Percentiles rank a stretch among this genome's conserved stretches.
Evolutionary conservation across 2,888 invertebrate species (phyloP).

Genomic region (Drosophila siamana): DNA sequence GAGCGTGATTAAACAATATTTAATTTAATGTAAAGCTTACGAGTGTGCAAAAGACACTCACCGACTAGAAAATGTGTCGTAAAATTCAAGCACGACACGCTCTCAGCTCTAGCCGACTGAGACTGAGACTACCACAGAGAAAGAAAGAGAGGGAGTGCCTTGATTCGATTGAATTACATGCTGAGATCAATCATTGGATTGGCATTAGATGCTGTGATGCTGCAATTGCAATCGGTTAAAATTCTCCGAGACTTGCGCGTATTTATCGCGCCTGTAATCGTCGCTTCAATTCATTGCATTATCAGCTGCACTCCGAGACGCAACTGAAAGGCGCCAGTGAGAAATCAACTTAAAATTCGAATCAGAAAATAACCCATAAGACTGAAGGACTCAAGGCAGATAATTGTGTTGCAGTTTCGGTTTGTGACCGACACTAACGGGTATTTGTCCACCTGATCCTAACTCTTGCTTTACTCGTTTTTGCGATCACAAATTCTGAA

Average conservation of each 20-base stretch:
- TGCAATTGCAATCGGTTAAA: slow-evolving; percentile 33
- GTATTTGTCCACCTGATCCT: slow-evolving; percentile 66
- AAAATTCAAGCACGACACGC: background rate
- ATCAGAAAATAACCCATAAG: background rate
- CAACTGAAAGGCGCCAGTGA: slow-evolving; percentile 33
- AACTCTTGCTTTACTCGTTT: slow-evolving; percentile 83
- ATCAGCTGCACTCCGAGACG: slow-evolving; percentile 73
- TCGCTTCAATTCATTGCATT: slow-evolving; percentile 80
- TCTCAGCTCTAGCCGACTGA: background rate
- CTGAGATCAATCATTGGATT: slow-evolving; percentile 43
- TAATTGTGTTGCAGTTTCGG: slow-evolving; percentile 84
- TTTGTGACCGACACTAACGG: slow-evolving; percentile 86
- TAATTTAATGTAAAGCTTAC: too few relatives aligned
- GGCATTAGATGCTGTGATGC: slow-evolving; percentile 56
- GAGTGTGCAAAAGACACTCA: too few relatives aligned
- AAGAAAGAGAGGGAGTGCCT: slow-evolving; percentile 8
- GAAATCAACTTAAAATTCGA: background rate
- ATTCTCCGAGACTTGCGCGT: slow-evolving; percentile 64
- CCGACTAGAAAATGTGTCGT: background rate
- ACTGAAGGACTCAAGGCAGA: background rate
- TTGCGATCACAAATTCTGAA: slow-evolving; percentile 86
- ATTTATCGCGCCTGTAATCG: slow-evolving; percentile 83
- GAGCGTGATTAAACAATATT: background rate
- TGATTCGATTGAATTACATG: slow-evolving; percentile 75
- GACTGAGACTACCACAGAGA: background rate